phyloP scores from a whole-genome alignment of 2,797 vertebrate species.

The Peromyscus eremicus region DNA sequence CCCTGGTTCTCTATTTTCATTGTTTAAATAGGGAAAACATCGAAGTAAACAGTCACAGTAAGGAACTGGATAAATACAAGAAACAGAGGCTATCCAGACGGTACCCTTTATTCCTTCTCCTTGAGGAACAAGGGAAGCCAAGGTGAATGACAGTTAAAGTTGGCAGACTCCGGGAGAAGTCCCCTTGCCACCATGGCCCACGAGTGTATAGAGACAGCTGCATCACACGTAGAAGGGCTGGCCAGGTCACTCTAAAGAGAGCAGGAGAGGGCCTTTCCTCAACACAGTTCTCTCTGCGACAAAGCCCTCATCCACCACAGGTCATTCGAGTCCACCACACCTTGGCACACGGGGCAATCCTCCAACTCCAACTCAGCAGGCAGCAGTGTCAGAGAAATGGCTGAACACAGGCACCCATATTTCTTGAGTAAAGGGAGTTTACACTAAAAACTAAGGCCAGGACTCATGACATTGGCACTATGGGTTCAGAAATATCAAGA shows the following conservation, averaged over 20 bases:
- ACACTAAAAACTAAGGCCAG: neutral
- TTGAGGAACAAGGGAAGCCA: neutral
- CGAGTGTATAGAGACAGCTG: neutral
- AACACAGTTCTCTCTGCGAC: neutral
- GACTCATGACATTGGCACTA: neutral
- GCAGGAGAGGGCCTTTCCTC: neutral
- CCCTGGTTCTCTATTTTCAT: neutral
- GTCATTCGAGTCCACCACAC: neutral
- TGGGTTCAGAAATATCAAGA: constrained; percentile 19
- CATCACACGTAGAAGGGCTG: neutral
- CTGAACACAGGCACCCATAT: neutral
- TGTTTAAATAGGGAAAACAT: constrained; percentile 19
- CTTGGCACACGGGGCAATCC: neutral
- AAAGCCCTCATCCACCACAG: fast-evolving
- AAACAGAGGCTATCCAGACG: constrained; percentile 6
- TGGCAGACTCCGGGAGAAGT: neutral
- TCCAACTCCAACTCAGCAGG: neutral
- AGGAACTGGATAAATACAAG: neutral
- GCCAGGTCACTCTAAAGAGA: neutral
- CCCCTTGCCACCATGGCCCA: neutral
- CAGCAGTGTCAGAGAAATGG: neutral
- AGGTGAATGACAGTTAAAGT: fast-evolving
- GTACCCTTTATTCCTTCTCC: neutral
- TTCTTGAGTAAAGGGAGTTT: neutral
- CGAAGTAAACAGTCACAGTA: neutral